Base-by-base conservation (phyloP, 2,113 vertebrate genomes). In the Heterocephalus glaber region DNA sequence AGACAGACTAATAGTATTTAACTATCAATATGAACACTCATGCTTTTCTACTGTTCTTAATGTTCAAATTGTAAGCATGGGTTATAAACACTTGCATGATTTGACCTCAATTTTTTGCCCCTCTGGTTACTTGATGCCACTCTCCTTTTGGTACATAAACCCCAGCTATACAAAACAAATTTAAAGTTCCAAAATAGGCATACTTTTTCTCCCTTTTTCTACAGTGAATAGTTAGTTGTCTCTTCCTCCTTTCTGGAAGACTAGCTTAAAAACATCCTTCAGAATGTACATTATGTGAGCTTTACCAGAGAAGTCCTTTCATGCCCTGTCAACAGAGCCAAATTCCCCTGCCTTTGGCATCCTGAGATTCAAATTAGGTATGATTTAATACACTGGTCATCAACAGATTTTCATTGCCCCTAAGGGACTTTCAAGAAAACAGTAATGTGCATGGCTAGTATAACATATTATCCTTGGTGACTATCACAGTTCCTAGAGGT, bases 381-480 rank as follows among this genome's bases (percentile, higher is more conserved):
- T n/a, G 1, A 87, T 49, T 83, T 72, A 44, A 17, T 3, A 9
- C 49, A 84, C 70, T 58, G 56, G 13, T 72, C 5, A 38, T 89
- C 26, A 68, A 13, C 12, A 89, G 9, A 60, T 86, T 79, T 33
- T 16, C 28, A 58, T 24, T 56, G 10, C 14, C 13, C 24, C 20
- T 60, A 61, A 26, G 49, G 44, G 41, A 47, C 63, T 44, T 65
- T 79, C 33, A 85, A 44, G 38, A 49, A 92, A 44, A 68, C 0
- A 56, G 11, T 2, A 56, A 63, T 16, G 3, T 14, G 1, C 7
- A 22, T 19, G 65, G 1, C 0, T 58, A 2, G 1, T 20, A 22
- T 10, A 52, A 12, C 5, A 47, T 11, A 49, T 87, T 30, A 35
- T 38, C 7, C 7, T 72, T 54, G 54, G 24, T 41, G 26, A 54